Base-by-base conservation (phyloP, 2,113 vertebrate genomes). In the Callionymus lyra region DNA sequence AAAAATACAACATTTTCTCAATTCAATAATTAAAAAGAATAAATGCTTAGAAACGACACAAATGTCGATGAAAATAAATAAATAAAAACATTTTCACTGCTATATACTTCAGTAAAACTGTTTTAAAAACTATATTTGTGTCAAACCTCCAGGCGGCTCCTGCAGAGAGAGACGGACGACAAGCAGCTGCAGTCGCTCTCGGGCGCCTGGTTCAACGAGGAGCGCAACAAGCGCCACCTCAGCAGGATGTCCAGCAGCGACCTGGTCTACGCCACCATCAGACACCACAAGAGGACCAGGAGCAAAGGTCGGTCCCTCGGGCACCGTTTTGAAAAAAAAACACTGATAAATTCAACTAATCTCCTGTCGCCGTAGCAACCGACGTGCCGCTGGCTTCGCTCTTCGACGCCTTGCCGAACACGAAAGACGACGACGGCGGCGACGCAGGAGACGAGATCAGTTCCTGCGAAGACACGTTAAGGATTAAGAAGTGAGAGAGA, bases 151-250 rank as follows among this genome's bases (percentile, higher is more conserved):
- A 97, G 95, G 50, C 79, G 81, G 16, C 85, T 98, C 34, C 72
- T 86, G 34, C 61, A 87, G 68, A 86, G 76, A 0, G 74, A 88
- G 62, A 75, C 63, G 3, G 89, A 97, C 53, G 86, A 82, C 0
- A 31, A 16, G 9, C 82, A 52, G 55, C 79, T 97, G 64, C 83
- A 83, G 65, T 66, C 54, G 32, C 82, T 90, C 44, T 90, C 90
- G 0, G 95, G 95, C 0, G 83, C 86, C 3, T 98, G 94, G 94
- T 98, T 98, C 77, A 76, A 72, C 0, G 90, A 94, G 12, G 84
- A 82, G 32, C 72, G 85, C 0, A 74, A 82, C 62, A 89, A 85
- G 45, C 82, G 93, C 1, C 89, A 94, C 59, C 57, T 39, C n/a
- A 71, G 59, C 16, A 12, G 55, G 16, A 79, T 44, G 9, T 77